These are phyloP conservation scores for Palythoa grandiflora DNA, from an alignment of 92 coral and sea anemone species.

Conservation along the genomic window DNA sequence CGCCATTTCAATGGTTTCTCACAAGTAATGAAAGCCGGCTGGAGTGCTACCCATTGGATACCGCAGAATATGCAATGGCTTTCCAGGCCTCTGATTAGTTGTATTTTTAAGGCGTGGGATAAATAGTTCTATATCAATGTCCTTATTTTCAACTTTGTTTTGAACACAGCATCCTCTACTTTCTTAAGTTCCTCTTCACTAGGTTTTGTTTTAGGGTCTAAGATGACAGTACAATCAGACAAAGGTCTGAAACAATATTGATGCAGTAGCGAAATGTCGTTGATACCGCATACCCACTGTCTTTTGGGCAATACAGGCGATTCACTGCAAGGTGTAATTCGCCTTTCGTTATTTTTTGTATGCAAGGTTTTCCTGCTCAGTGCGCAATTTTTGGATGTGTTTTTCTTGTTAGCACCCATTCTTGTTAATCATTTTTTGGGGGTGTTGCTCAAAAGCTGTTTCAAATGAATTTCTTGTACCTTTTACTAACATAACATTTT, in stretches of 20 bases:
- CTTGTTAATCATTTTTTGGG: not conserved
- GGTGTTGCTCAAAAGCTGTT: conserved; percentile 9
- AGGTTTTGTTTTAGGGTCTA: conserved; percentile 4
- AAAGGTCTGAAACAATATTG: not conserved
- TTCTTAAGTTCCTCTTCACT: conserved; percentile 4
- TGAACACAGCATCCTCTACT: not conserved
- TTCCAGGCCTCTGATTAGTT: too few species aligned
- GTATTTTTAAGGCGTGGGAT: too few species aligned
- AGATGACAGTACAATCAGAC: not conserved
- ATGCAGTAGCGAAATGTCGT: conserved; percentile 18
- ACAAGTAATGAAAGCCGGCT: too few species aligned
- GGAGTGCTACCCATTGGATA: too few species aligned
- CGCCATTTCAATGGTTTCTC: too few species aligned
- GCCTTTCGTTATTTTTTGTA: not conserved
- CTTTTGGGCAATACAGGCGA: conserved; percentile 3
- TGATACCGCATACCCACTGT: not conserved
- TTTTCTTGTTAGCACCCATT: conserved; percentile 10
- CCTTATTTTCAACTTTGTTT: conserved; percentile 2
- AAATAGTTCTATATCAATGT: not conserved
- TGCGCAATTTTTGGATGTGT: conserved; percentile 11
- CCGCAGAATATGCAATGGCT: too few species aligned
- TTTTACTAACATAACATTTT: not conserved
- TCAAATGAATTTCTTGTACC: not conserved
- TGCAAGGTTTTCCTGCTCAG: not conserved
- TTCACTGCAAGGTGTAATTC: not conserved